Base-by-base conservation (phyloP, 2,888 invertebrate genomes). In the Drosophila trichaetosa region DNA sequence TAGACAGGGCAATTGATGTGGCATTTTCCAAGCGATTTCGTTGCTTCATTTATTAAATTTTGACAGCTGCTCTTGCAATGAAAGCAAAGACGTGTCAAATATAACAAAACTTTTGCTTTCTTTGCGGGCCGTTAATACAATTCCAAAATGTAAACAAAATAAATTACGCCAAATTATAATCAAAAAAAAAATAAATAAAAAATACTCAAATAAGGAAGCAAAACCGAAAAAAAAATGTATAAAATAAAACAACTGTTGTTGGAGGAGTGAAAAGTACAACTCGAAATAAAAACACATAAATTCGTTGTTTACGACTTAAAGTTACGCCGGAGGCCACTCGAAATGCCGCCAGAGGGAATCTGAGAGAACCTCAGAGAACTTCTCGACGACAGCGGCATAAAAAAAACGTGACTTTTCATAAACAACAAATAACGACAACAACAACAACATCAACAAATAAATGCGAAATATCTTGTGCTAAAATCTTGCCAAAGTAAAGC, bases 21-120 rank as follows among this genome's bases (percentile, higher is more conserved):
- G 87, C 89, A 89, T 85, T 89, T 85, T 85, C 85, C 85, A 72
- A 87, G 60, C 84, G 82, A 89, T 89, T 85, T 87, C 80, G 81
- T 84, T 69, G 81, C 40, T 69, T 87, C 89, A 84, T 77, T 80
- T 80, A 71, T 77, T 69, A 80, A 70, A 77, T 82, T 80, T 72
- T 70, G 82, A 84, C 84, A 70, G 76, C 54, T 61, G 51, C 59
- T 77, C 68, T 66, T n/a, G 36, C 31, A 56, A 38, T 18, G 31
- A 24, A 21, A 21, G 18, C 18, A 18, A 36, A n/a, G 2, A 60
- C 56, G 56, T 69, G 62, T 36, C 64, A 59, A 36, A 60, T 34
- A 29, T 13, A 60, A 58, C 38, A 70, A 81, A 66, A 69, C 53
- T 46, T 51, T 62, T 60, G 60, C 78, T 83, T 73, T 73, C 63